Percentiles rank a stretch among this genome's conserved stretches.
phyloP scores from a whole-genome alignment of 1,140 invertebrate genomes.

The Papilio glaucus region DNA sequence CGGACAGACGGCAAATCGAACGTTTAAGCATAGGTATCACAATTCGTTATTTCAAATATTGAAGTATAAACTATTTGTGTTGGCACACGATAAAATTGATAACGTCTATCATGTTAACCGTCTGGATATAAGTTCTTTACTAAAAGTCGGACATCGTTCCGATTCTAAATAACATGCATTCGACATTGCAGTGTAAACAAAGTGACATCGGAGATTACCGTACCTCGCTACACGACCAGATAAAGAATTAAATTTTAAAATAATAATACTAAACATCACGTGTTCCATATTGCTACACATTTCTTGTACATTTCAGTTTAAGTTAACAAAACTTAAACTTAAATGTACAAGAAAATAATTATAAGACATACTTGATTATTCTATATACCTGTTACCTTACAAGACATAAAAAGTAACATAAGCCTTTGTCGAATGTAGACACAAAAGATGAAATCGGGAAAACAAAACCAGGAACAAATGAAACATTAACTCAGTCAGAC shows the following conservation, averaged over 20 bases:
- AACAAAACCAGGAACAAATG: conserved; percentile 68
- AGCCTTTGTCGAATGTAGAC: background rate
- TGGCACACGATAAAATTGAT: background rate
- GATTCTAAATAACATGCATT: conserved; percentile 22
- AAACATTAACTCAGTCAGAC: conserved; percentile 46
- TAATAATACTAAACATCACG: background rate
- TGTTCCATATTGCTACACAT: too few relatives aligned
- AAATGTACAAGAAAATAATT: too few relatives aligned
- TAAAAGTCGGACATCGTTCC: conserved; percentile 30
- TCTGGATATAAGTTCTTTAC: conserved; percentile 27
- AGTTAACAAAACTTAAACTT: too few relatives aligned
- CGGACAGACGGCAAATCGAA: too few relatives aligned
- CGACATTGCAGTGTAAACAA: conserved; percentile 20
- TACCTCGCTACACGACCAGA: conserved; percentile 4
- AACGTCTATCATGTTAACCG: conserved; percentile 26
- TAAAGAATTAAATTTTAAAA: background rate
- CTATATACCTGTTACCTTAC: too few relatives aligned
- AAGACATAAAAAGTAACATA: too few relatives aligned
- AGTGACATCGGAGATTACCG: conserved; percentile 12
- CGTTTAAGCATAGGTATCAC: background rate
- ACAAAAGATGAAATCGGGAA: conserved; percentile 46
- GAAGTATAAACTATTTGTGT: conserved; percentile 14
- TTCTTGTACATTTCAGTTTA: too few relatives aligned
- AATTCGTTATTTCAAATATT: conserved; percentile 14
- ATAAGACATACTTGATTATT: too few relatives aligned